phyloP scores from a whole-genome alignment of 2,113 vertebrate genomes.

The Lonchura striata region DNA sequence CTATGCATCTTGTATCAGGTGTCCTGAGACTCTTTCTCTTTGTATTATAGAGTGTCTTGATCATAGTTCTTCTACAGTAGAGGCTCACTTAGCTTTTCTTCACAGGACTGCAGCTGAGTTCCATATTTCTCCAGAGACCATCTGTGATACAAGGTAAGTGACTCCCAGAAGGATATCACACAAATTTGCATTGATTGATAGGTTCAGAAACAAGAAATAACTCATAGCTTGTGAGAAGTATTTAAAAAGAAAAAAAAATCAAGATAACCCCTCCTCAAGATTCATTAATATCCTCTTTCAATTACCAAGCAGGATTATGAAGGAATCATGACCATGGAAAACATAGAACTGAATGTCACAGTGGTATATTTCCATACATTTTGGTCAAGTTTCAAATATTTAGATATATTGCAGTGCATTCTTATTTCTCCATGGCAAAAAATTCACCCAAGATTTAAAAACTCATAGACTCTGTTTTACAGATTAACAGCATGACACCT shows the following conservation, averaged over 20 bases:
- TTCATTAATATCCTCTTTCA: background rate
- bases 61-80: conserved; percentile 5
- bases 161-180: background rate
- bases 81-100: conserved; percentile 23
- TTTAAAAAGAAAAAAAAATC: background rate
- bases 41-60: conserved; percentile 32
- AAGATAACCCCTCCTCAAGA: background rate
- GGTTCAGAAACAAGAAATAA: background rate
- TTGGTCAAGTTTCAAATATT: background rate
- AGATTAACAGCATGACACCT: background rate
- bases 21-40: conserved; percentile 32
- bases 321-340: background rate
- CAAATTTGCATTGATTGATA: background rate
- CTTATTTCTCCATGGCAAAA: background rate
- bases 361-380: background rate
- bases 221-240: background rate
- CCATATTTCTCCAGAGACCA: background rate
- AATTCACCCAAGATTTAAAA: background rate
- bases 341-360: background rate
- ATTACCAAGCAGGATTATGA: background rate
- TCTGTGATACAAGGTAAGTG: background rate
- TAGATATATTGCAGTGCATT: background rate
- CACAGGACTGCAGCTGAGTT: conserved; percentile 31
- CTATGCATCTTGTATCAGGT: background rate
- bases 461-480: background rate